A percentile compares a stretch with the other conserved stretches of the same genome.
phyloP scores from a whole-genome alignment of 1,140 invertebrate genomes.

The Solenopsis fugax region DNA sequence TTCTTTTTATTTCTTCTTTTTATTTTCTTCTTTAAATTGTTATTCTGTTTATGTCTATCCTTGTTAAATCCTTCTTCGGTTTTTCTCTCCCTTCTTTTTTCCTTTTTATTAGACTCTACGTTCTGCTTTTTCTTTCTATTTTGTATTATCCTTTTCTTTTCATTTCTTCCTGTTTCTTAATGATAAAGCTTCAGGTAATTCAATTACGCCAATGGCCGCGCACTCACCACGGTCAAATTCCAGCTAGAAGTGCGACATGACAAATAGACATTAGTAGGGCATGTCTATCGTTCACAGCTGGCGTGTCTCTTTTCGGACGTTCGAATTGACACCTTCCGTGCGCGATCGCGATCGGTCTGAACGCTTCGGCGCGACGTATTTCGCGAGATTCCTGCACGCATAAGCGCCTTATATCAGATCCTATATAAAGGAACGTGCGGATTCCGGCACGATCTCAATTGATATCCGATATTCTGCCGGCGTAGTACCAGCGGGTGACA shows the following conservation, averaged over 20 bases:
- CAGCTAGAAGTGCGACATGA: conserved; percentile 41
- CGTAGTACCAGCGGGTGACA: conserved; percentile 55
- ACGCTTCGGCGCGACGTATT: conserved; percentile 47
- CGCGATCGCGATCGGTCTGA: conserved; percentile 23
- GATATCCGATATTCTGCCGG: conserved; percentile 64
- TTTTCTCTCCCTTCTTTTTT: background rate
- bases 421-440: conserved; percentile 78
- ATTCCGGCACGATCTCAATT: conserved; percentile 70
- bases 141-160: background rate
- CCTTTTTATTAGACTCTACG: background rate
- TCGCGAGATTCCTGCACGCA: conserved; percentile 60
- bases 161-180: background rate
- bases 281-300: conserved; percentile 67
- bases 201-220: background rate
- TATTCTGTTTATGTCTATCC: too few species aligned
- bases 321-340: conserved; percentile 84
- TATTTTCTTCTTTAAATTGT: background rate
- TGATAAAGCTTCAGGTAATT: background rate
- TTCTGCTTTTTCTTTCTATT: background rate
- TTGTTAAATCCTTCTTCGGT: background rate
- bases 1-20: background rate
- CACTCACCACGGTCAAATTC: conserved; percentile 22
- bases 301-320: conserved; percentile 71
- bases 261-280: conserved; percentile 80
- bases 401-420: conserved; percentile 30